A percentile compares a stretch with the other conserved stretches of the same genome.
phyloP scores from a whole-genome alignment of 2,113 vertebrate species.

The Cyanoramphus novaezelandiae region DNA sequence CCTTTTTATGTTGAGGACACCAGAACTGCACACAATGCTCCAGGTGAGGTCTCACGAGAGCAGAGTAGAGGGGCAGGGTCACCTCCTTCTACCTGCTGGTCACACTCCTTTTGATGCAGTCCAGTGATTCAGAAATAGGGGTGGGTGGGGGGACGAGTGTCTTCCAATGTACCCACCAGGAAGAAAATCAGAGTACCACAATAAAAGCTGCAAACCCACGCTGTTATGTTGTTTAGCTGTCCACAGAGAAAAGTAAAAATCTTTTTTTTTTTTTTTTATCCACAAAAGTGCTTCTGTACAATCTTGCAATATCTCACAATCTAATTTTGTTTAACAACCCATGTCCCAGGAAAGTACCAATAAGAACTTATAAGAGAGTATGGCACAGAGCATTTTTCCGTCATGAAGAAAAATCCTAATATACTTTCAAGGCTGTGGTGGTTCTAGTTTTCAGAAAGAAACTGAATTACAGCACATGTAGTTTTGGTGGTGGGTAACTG shows the following conservation, averaged over 20 bases:
- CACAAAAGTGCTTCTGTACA: background rate
- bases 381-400: constrained; percentile 49
- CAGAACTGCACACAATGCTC: no score
- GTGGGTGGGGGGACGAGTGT: no score
- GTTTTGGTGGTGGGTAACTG: background rate
- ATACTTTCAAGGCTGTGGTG: background rate
- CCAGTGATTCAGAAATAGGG: background rate
- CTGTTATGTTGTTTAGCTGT: background rate
- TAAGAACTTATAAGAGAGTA: constrained; percentile 31
- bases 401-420: constrained; percentile 40
- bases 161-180: background rate
- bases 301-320: constrained; percentile 38
- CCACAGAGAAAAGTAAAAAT: constrained; percentile 2
- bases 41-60: no score
- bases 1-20: no score
- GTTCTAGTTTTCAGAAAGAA: constrained; percentile 26
- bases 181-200: background rate
- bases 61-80: no score
- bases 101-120: no score
- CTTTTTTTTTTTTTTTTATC: background rate
- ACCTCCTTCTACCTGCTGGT: no score
- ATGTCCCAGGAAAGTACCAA: constrained; percentile 45
- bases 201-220: background rate
- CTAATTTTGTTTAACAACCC: constrained; percentile 48
- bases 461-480: constrained; percentile 19